Evolutionary conservation across 2,797 vertebrate genomes (phyloP).

Genomic region (Cephalopachus bancanus): DNA sequence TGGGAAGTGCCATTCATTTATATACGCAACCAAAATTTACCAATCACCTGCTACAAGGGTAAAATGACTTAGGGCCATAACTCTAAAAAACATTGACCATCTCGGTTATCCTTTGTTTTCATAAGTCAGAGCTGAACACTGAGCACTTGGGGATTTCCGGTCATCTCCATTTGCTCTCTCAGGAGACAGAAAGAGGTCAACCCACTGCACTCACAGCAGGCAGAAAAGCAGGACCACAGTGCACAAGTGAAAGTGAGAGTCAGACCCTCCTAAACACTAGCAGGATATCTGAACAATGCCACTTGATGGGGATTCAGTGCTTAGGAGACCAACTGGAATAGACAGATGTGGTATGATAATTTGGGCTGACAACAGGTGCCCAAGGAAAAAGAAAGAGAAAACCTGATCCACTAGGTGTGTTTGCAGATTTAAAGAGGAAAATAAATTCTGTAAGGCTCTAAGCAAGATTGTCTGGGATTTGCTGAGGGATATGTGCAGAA

Average conservation of each 20-base stretch:
- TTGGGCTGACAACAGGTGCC: not conserved
- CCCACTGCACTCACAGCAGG: not conserved
- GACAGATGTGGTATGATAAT: not conserved
- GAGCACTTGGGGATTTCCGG: not conserved
- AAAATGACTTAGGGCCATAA: not conserved
- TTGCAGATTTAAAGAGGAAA: conserved; percentile 71
- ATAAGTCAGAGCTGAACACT: not conserved
- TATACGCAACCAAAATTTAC: not conserved
- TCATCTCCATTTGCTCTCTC: not conserved
- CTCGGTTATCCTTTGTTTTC: not conserved
- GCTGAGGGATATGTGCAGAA: conserved; percentile 74
- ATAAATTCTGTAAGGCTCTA: conserved; percentile 73
- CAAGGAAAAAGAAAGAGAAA: not conserved
- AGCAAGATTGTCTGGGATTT: conserved; percentile 78
- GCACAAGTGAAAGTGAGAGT: not conserved
- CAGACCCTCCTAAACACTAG: not conserved
- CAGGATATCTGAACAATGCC: not conserved
- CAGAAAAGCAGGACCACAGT: not conserved
- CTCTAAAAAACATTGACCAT: not conserved
- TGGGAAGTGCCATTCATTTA: conserved; percentile 30
- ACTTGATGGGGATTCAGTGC: not conserved
- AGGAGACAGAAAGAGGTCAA: not conserved
- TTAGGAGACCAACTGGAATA: not conserved
- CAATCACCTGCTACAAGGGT: not conserved
- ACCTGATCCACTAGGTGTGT: conserved; percentile 54